Percentiles rank a stretch among this genome's conserved stretches.
These are phyloP conservation scores for Aleiodes sp. DNA, from an alignment of 1,140 invertebrate species.

Conservation along the genomic window DNA sequence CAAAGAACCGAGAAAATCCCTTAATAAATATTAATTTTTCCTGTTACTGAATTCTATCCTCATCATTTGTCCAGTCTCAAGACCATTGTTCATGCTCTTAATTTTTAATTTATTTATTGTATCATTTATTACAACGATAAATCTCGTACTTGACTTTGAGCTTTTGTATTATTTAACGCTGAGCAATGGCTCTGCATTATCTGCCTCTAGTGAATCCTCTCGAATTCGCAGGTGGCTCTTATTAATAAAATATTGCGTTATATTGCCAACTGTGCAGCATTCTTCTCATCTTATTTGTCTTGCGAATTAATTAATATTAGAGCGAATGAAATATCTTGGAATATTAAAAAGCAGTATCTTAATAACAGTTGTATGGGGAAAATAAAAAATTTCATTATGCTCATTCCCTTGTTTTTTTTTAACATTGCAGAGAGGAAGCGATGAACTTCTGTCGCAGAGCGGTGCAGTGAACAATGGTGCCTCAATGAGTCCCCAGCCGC, in stretches of 20 bases:
- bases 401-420: conserved; percentile 46
- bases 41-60: too few relatives aligned
- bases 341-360: neutral
- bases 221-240: neutral
- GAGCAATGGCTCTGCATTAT: neutral
- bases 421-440: conserved; percentile 90
- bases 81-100: neutral
- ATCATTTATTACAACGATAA: conserved; percentile 5
- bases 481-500: conserved; percentile 78
- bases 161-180: conserved; percentile 5
- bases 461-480: conserved; percentile 93
- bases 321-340: neutral
- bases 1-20: too few relatives aligned
- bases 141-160: neutral
- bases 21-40: too few relatives aligned
- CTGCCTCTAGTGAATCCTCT: neutral
- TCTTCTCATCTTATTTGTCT: neutral
- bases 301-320: neutral
- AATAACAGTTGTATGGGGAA: neutral
- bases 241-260: neutral
- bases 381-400: neutral
- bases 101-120: neutral
- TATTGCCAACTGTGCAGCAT: neutral
- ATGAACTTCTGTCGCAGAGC: conserved; percentile 92
- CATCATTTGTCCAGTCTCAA: too few relatives aligned